Evolutionary conservation across 2,797 vertebrate species (phyloP).

Genomic region (Erethizon dorsatum): DNA sequence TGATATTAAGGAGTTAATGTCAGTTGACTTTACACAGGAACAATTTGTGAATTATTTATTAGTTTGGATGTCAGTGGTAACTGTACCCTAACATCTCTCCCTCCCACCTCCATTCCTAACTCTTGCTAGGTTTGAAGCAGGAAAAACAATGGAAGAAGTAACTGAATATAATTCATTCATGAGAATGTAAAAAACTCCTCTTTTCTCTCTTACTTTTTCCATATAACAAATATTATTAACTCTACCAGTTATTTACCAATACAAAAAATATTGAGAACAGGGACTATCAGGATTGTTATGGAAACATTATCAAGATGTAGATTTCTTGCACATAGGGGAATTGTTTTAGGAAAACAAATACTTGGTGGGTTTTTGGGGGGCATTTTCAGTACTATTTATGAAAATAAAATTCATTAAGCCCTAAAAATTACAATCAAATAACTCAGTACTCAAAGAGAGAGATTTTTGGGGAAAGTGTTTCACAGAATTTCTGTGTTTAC

Average conservation of each 20-base stretch:
- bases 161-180: conserved; percentile 34
- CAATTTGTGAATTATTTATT: conserved; percentile 59
- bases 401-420: conserved; percentile 23
- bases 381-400: conserved; percentile 44
- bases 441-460: neutral
- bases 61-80: neutral
- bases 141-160: conserved; percentile 8
- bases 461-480: neutral
- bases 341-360: conserved; percentile 11
- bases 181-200: conserved; percentile 14
- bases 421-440: conserved; percentile 36
- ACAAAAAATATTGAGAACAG: neutral
- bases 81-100: neutral
- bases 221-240: neutral
- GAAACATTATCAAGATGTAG: neutral
- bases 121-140: conserved; percentile 23
- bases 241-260: conserved; percentile 33
- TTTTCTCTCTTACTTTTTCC: neutral
- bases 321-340: neutral
- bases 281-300: neutral
- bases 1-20: neutral
- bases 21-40: conserved; percentile 4
- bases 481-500: neutral
- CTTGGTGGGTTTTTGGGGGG: neutral
- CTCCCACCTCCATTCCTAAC: neutral